phyloP scores from a whole-genome alignment of 2,888 invertebrate species.

The Minunthozetes semirufus region DNA sequence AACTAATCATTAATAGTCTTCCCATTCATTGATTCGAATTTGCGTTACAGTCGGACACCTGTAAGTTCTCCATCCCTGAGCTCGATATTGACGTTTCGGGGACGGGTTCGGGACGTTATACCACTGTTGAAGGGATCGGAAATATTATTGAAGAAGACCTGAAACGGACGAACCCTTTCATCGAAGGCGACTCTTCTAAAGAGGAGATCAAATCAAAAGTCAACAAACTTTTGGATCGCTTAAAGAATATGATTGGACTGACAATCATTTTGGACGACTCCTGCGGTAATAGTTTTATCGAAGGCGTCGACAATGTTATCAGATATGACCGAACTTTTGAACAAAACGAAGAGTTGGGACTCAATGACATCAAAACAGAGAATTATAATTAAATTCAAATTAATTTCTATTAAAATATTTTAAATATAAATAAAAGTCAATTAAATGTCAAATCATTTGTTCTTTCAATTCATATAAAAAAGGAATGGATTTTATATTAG shows the following conservation, averaged over 20 bases:
- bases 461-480: too few relatives aligned
- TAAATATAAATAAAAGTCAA: too few relatives aligned
- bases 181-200: slow-evolving; percentile 51
- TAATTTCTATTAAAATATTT: too few relatives aligned
- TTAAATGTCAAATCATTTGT: too few relatives aligned
- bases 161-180: slow-evolving; percentile 45
- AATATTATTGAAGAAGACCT: slow-evolving; percentile 70
- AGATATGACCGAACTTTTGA: slow-evolving; percentile 76
- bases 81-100: slow-evolving; percentile 78
- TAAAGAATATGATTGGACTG: slow-evolving; percentile 47
- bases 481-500: too few relatives aligned
- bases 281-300: slow-evolving; percentile 92
- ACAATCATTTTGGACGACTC: slow-evolving; percentile 89
- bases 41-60: slow-evolving; percentile 67
- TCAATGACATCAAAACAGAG: slow-evolving; percentile 93
- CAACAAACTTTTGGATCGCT: slow-evolving; percentile 58
- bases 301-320: slow-evolving; percentile 55
- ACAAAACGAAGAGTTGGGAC: slow-evolving; percentile 89
- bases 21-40: too few relatives aligned
- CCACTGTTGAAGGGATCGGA: slow-evolving; percentile 86
- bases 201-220: slow-evolving; percentile 55
- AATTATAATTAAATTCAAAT: slow-evolving; percentile 56
- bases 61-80: slow-evolving; percentile 71
- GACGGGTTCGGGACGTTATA: slow-evolving; percentile 82
- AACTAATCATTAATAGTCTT: too few relatives aligned